Conservation (phyloP, 2,797 vertebrate genomes). For the Notamacropus eugenii region DNA sequence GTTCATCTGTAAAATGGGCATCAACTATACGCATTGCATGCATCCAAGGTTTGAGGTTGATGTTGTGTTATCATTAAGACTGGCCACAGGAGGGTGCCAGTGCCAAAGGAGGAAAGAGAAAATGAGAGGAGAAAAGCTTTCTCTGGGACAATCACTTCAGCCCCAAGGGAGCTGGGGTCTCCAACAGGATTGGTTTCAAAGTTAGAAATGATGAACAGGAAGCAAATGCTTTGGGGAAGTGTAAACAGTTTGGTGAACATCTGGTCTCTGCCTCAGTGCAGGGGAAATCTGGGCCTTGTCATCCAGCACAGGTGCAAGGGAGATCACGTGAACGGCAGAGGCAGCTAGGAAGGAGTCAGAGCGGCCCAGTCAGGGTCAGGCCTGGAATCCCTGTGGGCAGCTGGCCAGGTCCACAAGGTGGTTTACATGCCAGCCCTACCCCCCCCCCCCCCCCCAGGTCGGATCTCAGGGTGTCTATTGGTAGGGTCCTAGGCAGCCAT, state of each 20-base stretch:
- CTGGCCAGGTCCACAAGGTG: not conserved
- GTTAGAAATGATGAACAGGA: conserved; percentile 37
- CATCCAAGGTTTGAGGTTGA: not conserved
- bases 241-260: not conserved
- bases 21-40: not conserved
- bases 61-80: not conserved
- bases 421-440: not conserved
- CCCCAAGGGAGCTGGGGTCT: not conserved
- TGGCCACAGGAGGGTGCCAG: not conserved
- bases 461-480: not conserved
- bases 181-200: conserved; percentile 32
- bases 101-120: not conserved
- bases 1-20: not conserved
- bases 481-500: not conserved
- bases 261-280: not conserved
- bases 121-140: not conserved
- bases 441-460: not conserved
- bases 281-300: not conserved
- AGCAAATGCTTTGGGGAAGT: conserved; percentile 24
- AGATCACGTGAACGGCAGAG: not conserved
- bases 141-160: not conserved
- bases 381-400: not conserved
- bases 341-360: conserved; percentile 30
- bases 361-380: conserved; percentile 19
- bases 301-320: not conserved